Percentiles rank a stretch among this genome's conserved stretches.
Conservation (phyloP, 2,797 vertebrate genomes). For the Chiloscyllium punctatum region DNA sequence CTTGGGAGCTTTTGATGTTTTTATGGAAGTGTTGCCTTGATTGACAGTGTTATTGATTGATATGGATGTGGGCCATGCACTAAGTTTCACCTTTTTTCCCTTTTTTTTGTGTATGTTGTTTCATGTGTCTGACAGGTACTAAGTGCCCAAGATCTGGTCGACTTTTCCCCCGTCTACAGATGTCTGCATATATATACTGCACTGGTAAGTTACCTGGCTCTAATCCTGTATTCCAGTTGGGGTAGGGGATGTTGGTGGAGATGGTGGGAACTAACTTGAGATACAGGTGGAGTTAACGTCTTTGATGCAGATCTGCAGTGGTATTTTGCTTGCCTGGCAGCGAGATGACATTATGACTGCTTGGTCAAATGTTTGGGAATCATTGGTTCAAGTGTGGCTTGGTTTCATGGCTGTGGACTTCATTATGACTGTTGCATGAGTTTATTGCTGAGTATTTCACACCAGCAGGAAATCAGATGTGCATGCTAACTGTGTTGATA, state of each 20-base stretch:
- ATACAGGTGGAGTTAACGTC: not conserved
- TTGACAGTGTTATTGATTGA: slow-evolving; percentile 26
- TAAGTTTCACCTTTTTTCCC: slow-evolving; percentile 35
- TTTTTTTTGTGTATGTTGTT: slow-evolving; percentile 37
- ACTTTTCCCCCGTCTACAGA: slow-evolving; percentile 91
- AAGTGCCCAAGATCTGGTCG: slow-evolving; percentile 87
- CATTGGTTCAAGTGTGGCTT: not conserved
- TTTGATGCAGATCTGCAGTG: not conserved
- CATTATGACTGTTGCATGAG: not conserved
- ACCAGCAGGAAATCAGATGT: not conserved
- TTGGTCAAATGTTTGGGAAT: not conserved
- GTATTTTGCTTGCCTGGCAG: not conserved
- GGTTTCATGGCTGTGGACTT: not conserved
- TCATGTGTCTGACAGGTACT: slow-evolving; percentile 62
- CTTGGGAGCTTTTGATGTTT: slow-evolving; percentile 4
- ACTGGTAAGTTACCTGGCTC: slow-evolving; percentile 67
- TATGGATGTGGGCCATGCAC: slow-evolving; percentile 28
- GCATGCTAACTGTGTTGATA: not conserved
- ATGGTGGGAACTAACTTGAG: not conserved
- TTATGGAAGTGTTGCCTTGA: slow-evolving; percentile 1
- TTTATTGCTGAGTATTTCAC: not conserved
- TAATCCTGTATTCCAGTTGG: not conserved
- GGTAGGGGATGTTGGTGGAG: not conserved
- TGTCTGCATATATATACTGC: slow-evolving; percentile 94
- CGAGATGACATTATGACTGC: not conserved